Base-by-base conservation (phyloP, 2,797 vertebrate genomes). In the Fistularia commersonii region DNA sequence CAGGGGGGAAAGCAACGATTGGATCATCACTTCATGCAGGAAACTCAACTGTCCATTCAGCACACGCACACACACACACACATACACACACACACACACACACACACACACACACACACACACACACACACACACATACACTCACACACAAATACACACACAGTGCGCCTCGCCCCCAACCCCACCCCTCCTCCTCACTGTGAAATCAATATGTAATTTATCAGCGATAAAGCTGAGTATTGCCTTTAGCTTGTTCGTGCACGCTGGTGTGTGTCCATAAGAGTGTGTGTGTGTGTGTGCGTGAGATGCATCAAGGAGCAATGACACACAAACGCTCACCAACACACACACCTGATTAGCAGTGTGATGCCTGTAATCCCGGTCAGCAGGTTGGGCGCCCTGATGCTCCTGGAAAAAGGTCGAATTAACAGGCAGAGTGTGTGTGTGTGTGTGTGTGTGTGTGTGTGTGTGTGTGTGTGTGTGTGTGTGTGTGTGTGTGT, bases 191-290 rank as follows among this genome's bases (percentile, higher is more conserved):
- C 0, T 52, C 63, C 59, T 40, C 47, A 11, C 32, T 0, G 31
- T 8, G 3, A 14, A 48, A 83, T 85, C 79, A 63, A 85, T 83
- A 79, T 59, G 68, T 74, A 72, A 82, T 83, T 82, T 81, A 85
- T 85, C 50, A 45, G 33, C 47, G 11, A 73, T 81, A 72, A 80
- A 78, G 74, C 77, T 39, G 40, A 72, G 79, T 58, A 47, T 35
- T 14, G 61, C 65, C 63, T 45, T 2, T 8, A 43, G 66, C 66
- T 62, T 72, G 61, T 61, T 63, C 54, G 51, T 55, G 59, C 50
- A 13, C 47, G 57, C 41, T 35, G 57, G n/a, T n/a, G n/a, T n/a
- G n/a, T n/a, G n/a, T n/a, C n/a, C n/a, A n/a, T n/a, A n/a, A n/a
- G n/a, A n/a, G n/a, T n/a, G n/a, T n/a, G n/a, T n/a, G 40, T 9